Base-by-base conservation (phyloP, 2,888 invertebrate species). In the Tinea trinotella region DNA sequence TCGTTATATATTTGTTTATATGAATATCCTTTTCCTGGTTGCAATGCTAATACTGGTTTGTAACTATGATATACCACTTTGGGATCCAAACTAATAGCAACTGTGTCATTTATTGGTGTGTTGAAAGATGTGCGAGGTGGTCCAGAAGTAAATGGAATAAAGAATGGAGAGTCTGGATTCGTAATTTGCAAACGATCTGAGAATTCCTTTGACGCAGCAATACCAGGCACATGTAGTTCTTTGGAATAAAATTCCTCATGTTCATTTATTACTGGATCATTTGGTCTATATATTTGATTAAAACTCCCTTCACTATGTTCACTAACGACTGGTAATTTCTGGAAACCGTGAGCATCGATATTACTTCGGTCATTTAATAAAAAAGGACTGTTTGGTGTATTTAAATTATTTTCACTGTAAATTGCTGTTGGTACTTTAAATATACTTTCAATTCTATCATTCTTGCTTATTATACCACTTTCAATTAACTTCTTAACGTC, bases 1-100 rank as follows among this genome's bases (percentile, higher is more conserved):
- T 59, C 58, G 36, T 52, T 44, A 12, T 58, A 55, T 5, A 57
- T 30, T 35, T 59, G 56, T 20, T 57, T 58, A 48, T 59, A 59
- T 12, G 55, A 57, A 35, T 56, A 59, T 4, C 19, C 10, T 12
- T n/a, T 46, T 5, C 10, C n/a, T 19, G 18, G 17, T 18, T 1
- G 5, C 4, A 46, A 2, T 7, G 46, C 13, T 40, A 40, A 3
- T 15, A 40, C 17, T 15, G 40, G 40, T 40, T 48, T 48, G 17
- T 17, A 48, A 48, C 18, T 4, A 17, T 20, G 48, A 12, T n/a
- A 24, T 50, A n/a, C 22, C 4, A 24, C 5, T 22, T 50, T 50
- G 24, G 46, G 46, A 18, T 15, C 15, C 10, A 15, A 50, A 12
- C 24, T 24, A 36, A 35, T 34, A 15, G 22, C 52, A 3, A 52